A percentile compares a stretch with the other conserved stretches of the same genome.
Evolutionary conservation across 2,113 vertebrate species (phyloP).

Genomic region (Pholis gunnellus): DNA sequence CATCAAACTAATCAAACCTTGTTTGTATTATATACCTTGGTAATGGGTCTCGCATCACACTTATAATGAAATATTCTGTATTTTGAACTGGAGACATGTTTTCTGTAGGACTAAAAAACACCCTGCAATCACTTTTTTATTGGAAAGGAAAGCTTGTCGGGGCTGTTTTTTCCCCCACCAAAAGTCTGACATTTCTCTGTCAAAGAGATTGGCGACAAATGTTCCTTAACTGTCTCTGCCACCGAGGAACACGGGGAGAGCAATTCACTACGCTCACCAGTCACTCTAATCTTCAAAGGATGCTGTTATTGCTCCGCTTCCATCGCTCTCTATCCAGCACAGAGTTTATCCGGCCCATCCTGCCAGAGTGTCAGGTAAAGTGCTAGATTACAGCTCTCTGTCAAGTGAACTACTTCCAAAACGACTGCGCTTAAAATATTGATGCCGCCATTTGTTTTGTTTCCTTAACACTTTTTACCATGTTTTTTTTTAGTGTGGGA

Average conservation of each 20-base stretch:
- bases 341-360: conserved; percentile 39
- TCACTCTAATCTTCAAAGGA: conserved; percentile 74
- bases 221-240: conserved; percentile 54
- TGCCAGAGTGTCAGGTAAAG: conserved; percentile 55
- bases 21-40: not conserved
- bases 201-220: conserved; percentile 54
- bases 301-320: conserved; percentile 50
- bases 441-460: conserved; percentile 43
- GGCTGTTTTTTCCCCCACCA: not conserved
- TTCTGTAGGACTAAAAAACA: not conserved
- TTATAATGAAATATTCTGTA: not conserved
- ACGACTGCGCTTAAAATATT: conserved; percentile 49
- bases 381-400: conserved; percentile 56
- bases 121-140: not conserved
- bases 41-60: not conserved
- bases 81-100: not conserved
- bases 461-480: conserved; percentile 9
- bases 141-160: not conserved
- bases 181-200: conserved; percentile 50
- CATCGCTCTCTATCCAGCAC: conserved; percentile 28
- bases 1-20: too few relatives aligned
- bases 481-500: not conserved
- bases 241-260: conserved; percentile 51
- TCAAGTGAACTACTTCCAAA: conserved; percentile 32
- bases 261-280: conserved; percentile 66